Percentiles rank a stretch among this genome's conserved stretches.
Conservation (phyloP, 2,113 vertebrate genomes). For the Zeus faber region DNA sequence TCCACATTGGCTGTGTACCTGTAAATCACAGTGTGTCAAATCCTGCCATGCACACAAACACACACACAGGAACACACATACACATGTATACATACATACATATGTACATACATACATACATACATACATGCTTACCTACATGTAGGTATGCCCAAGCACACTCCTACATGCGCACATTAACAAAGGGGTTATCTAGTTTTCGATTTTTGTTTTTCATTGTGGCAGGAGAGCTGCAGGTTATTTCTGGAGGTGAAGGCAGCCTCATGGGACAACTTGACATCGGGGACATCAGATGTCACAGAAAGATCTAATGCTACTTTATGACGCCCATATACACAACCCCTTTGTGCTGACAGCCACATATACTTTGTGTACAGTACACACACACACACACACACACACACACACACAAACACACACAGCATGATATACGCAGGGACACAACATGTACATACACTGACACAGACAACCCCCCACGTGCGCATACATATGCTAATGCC, state of each 20-base stretch:
- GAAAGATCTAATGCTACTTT: slow-evolving; percentile 63
- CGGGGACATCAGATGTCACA: slow-evolving; percentile 67
- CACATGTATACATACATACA: slow-evolving; percentile 2
- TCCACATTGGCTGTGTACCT: too few relatives aligned
- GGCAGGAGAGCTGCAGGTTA: slow-evolving; percentile 39
- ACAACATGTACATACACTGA: neutral
- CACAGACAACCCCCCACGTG: neutral
- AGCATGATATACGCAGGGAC: neutral
- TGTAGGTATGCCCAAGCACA: neutral
- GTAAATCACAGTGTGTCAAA: too few relatives aligned
- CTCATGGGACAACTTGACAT: slow-evolving; percentile 51
- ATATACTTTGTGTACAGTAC: neutral
- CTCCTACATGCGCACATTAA: neutral
- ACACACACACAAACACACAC: slow-evolving; percentile 1
- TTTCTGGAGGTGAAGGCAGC: slow-evolving; percentile 64
- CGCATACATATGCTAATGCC: slow-evolving; percentile 1
- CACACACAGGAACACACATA: neutral
- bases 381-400: slow-evolving; percentile 10
- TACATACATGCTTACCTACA: slow-evolving; percentile 5
- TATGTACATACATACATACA: slow-evolving; percentile 8
- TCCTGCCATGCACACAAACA: neutral
- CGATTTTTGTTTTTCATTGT: slow-evolving; percentile 37
- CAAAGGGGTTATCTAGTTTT: slow-evolving; percentile 46
- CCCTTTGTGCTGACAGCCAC: slow-evolving; percentile 49
- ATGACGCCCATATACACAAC: slow-evolving; percentile 51